Base-by-base conservation (phyloP, 1,140 invertebrate genomes). In the Bombyx mori region DNA sequence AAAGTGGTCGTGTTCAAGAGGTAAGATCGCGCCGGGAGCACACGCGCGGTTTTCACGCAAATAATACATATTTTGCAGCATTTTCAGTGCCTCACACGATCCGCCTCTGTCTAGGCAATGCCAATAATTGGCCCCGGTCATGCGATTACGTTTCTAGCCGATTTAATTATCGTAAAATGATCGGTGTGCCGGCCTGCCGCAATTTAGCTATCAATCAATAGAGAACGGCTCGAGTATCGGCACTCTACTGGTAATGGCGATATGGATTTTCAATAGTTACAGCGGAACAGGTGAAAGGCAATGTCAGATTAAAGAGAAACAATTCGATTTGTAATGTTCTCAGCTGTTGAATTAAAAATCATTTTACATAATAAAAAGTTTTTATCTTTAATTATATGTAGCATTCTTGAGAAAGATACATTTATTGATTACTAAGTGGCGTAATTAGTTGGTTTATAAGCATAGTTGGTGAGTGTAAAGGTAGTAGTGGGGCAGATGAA, bases 101-200 rank as follows among this genome's bases (percentile, higher is more conserved):
- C 71, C 73, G 71, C 75, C 72, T 75, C 68, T 75, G 71, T 76
- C 72, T 81, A 82, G 77, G 68, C 73, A 76, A 73, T 62, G 65
- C 68, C 53, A 65, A 77, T 89, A 88, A 89, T 89, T 89, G 88
- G 75, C 68, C 65, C 69, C 73, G 77, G 85, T 87, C 88, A 89
- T 87, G 88, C 88, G 79, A 88, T 84, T 86, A 84, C 79, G 76
- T 86, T 88, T 72, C 83, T 81, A 75, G 78, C 72, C 77, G 74
- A 87, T 87, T 88, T 89, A 88, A 89, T 89, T 89, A 88, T 84
- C 71, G 77, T 75, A 64, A 88, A 86, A 89, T 86, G 82, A 88
- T 86, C 83, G 75, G 66, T 79, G 65, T 77, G 73, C 79, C 73
- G 79, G 82, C 79, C 74, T 79, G 73, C 72, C 52, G 82, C 77